Conservation (phyloP, 1,140 invertebrate species). For the Zeugodacus cucurbitae region DNA sequence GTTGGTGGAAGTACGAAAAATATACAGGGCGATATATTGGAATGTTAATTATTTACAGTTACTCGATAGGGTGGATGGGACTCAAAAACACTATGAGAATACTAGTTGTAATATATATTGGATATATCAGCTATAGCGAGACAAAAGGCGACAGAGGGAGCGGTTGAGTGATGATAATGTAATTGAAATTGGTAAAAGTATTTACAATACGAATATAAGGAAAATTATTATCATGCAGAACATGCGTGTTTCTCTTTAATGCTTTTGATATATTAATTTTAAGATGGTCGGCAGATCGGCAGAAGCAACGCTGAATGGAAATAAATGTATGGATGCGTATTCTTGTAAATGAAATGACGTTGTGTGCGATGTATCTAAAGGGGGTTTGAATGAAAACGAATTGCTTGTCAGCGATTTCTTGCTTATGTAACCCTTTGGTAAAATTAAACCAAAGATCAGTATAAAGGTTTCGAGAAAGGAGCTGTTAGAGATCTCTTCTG, state of each 20-base stretch:
- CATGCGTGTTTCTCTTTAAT: neutral
- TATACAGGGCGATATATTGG: constrained; percentile 11
- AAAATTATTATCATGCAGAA: neutral
- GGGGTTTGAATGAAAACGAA: neutral
- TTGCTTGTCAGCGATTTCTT: neutral
- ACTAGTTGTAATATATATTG: neutral
- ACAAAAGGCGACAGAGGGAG: neutral
- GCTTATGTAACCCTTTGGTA: too few relatives aligned
- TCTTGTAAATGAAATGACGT: neutral
- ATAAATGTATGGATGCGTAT: neutral
- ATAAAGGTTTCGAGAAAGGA: too few relatives aligned
- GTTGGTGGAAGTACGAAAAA: constrained; percentile 15
- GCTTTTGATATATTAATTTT: too few relatives aligned
- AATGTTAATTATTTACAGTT: constrained; percentile 27
- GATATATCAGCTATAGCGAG: neutral
- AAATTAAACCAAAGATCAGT: too few relatives aligned
- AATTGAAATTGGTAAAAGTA: neutral
- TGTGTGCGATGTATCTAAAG: neutral
- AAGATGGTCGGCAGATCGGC: neutral
- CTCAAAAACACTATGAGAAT: neutral
- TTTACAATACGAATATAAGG: neutral
- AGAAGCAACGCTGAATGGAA: neutral
- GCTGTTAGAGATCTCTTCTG: too few relatives aligned
- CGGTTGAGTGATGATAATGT: neutral
- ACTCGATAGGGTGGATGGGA: neutral